Evolutionary conservation across 2,888 invertebrate genomes (phyloP), one percentile per base, ranked within the genome.

Genomic region (Perithous albicinctus): DNA sequence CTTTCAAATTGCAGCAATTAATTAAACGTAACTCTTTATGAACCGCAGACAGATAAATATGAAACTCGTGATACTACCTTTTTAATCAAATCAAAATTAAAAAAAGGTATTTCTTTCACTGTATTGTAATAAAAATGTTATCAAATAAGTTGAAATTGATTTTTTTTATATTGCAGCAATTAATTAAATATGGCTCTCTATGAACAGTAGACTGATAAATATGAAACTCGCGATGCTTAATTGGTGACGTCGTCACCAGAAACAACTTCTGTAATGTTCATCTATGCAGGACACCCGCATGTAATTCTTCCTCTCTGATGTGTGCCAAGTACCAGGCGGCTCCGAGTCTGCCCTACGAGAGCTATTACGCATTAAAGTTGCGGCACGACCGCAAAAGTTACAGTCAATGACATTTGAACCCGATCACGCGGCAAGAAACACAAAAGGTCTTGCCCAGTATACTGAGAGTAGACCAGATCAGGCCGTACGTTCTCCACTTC

Each of bases 381-480:
- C 46, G 48, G 64, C 78, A 75, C 74, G 78, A 74, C 38, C 64
- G 38, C 72, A 76, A 56, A 70, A 82, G 82, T 77, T 82, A 72
- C 69, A 76, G 63, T 64, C 75, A 78, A 51, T 82, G 82, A 84
- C 80, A 84, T 81, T 84, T 84, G 78, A 84, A 84, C 83, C 77
- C 76, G 79, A 81, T 83, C 81, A 75, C 74, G 64, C 73, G 61
- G 73, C 61, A 61, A 77, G 73, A 41, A 82, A 66, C 75, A 78
- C 76, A 78, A 78, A 80, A 84, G 76, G 61, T 73, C 41, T 54
- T 59, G 74, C 48, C 69, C 46, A n/a, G n/a, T n/a, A 46, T 43
- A 2, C 20, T 23, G 43, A 32, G 78, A n/a, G n/a, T n/a, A n/a
- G n/a, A 41, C 35, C n/a, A 18, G 23, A 20, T 15, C 29, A 72